Evolutionary conservation across 2,888 invertebrate genomes (phyloP).

Genomic region (Caradrina clavipalpis): DNA sequence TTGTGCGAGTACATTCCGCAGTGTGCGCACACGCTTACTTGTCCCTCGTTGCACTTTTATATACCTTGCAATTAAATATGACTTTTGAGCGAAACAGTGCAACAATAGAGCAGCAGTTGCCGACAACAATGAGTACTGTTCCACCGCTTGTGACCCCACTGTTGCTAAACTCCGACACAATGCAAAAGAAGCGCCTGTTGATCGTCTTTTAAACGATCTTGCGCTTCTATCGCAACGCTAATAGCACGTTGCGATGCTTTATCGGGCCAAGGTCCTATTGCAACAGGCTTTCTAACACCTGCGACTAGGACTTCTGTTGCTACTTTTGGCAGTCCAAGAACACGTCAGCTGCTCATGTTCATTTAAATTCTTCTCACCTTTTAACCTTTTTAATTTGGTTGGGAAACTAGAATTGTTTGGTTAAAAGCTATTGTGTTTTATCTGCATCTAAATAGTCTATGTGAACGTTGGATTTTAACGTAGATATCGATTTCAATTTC

Average conservation of each 20-base stretch:
- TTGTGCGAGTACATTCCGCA: conserved; percentile 71
- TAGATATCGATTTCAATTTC: conserved; percentile 56
- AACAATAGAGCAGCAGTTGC: conserved; percentile 80
- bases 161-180: conserved; percentile 85
- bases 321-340: conserved; percentile 75
- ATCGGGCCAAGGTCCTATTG: conserved; percentile 86
- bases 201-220: conserved; percentile 90
- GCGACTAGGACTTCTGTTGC: conserved; percentile 78
- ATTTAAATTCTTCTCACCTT: conserved; percentile 86
- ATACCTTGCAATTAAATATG: conserved; percentile 81
- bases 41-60: conserved; percentile 70
- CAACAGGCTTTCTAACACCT: conserved; percentile 88
- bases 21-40: conserved; percentile 61
- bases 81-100: conserved; percentile 81
- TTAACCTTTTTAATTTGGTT: conserved; percentile 84
- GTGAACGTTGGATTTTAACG: conserved; percentile 42
- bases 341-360: conserved; percentile 72
- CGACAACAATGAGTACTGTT: conserved; percentile 81
- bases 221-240: conserved; percentile 84
- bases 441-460: conserved; percentile 49
- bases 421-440: conserved; percentile 73
- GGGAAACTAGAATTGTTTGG: conserved; percentile 73
- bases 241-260: conserved; percentile 84
- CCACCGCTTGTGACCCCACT: conserved; percentile 79
- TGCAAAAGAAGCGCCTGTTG: conserved; percentile 83